Evolutionary conservation across 1,140 invertebrate species (phyloP).

Genomic region (Leucophenga varia): DNA sequence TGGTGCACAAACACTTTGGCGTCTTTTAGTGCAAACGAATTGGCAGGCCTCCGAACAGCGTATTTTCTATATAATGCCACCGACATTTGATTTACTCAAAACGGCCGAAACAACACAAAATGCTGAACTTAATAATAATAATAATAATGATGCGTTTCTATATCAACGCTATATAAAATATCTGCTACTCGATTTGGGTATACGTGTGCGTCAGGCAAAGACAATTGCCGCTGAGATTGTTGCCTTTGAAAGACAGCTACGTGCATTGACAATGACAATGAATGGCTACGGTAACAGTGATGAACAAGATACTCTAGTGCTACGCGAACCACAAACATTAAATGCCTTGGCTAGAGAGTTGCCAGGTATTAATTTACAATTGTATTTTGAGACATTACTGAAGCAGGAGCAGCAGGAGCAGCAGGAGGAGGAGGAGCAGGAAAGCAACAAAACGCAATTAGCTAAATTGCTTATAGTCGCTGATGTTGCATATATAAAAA

Average conservation of each 20-base stretch:
- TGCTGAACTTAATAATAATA: too few species aligned
- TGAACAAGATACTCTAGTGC: conserved; percentile 19
- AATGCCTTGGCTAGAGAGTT: conserved; percentile 20
- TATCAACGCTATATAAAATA: conserved; percentile 39
- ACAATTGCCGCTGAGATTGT: conserved; percentile 27
- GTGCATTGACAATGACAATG: conserved; percentile 1
- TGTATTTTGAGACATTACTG: conserved; percentile 30
- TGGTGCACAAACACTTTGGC: conserved; percentile 35
- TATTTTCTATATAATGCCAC: conserved; percentile 39
- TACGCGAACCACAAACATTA: conserved; percentile 31
- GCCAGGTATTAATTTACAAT: conserved; percentile 23
- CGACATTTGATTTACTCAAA: conserved; percentile 22
- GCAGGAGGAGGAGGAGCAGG: conserved; percentile 2
- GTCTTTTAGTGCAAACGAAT: conserved; percentile 31
- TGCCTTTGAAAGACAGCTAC: conserved; percentile 30
- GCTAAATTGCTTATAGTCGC: conserved; percentile 34
- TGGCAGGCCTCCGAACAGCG: conserved; percentile 42
- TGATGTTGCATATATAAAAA: conserved; percentile 30
- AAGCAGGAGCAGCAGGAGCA: background rate
- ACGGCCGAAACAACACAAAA: background rate
- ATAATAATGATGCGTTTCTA: conserved; percentile 26
- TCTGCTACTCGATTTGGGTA: conserved; percentile 36
- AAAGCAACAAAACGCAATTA: background rate
- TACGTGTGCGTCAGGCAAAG: conserved; percentile 30
- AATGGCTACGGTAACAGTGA: conserved; percentile 3